phyloP scores from a whole-genome alignment of 2,113 vertebrate genomes.

The Turnix velox region DNA sequence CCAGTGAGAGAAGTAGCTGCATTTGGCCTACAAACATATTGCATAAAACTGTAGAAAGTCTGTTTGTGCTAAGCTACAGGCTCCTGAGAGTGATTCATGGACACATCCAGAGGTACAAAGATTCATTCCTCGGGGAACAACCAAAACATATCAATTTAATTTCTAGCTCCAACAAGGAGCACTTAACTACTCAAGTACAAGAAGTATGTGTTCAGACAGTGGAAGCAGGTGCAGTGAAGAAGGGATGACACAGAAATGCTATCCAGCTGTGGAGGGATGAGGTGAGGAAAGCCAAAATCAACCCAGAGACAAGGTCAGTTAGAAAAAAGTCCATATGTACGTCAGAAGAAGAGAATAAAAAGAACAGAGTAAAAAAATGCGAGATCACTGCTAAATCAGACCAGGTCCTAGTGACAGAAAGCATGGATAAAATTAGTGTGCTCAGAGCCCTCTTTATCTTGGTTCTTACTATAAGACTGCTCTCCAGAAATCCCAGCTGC shows the following conservation, averaged over 20 bases:
- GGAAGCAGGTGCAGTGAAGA: background rate
- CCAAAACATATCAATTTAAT: background rate
- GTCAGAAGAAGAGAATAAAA: background rate
- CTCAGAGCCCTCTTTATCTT: background rate
- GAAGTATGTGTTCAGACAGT: background rate
- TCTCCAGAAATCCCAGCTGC: background rate
- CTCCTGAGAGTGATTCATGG: background rate
- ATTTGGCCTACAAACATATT: background rate
- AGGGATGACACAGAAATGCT: background rate
- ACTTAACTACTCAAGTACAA: background rate
- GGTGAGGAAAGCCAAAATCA: background rate
- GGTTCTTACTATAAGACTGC: background rate
- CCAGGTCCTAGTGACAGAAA: background rate
- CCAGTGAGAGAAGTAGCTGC: background rate
- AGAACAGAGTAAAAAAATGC: background rate
- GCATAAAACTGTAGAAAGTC: background rate
- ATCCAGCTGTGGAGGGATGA: background rate
- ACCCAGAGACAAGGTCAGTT: background rate
- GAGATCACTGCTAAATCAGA: background rate
- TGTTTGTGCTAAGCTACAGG: background rate
- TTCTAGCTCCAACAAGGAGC: background rate
- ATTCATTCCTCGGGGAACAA: background rate
- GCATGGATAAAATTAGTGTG: background rate
- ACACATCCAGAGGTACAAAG: background rate
- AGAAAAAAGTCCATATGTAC: background rate